Base-by-base conservation (phyloP, 2,888 invertebrate genomes). In the Gasteruption jaculator region DNA sequence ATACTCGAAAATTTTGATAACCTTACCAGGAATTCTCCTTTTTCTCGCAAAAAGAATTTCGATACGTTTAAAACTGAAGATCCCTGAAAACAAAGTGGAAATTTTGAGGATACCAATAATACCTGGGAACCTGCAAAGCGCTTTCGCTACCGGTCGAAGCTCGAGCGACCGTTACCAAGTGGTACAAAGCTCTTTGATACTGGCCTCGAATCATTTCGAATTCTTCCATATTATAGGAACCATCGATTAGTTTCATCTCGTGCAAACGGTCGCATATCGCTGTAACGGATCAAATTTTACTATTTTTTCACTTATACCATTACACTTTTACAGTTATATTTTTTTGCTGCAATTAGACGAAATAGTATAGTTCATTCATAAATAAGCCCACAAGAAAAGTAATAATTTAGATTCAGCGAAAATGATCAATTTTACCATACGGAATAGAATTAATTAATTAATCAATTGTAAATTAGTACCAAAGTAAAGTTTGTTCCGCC, bases 121-220 rank as follows among this genome's bases (percentile, higher is more conserved):
- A 67, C 68, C 50, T 61, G 12, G 65, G 53, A 35, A 56, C 35
- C 27, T 53, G 41, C 11, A 60, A n/a, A 22, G 50, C 18, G 48
- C 35, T 57, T 12, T 65, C 56, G 25, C 49, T 57, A 18, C 56
- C 60, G n/a, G 53, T 50, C 7, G 57, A 48, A 14, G 56, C 76
- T 50, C 74, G 77, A 0, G 82, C 79, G 10, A 80, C 76, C 8
- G 75, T 73, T 0, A 86, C 76, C 5, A 86, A 65, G 48, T 80
- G 80, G 58, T 80, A 79, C 3, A 86, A 65, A 1, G 83, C 83
- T 52, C 76, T 69, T 64, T 83, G 82, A 59, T 84, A 85, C 58
- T 82, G 81, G 50, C 76, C 77, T 41, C 85, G 72, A 72, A 85
- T 79, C 1, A 76, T 76, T 60, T 85, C 83, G 58, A 85, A 83